Conservation (phyloP, 2,888 invertebrate genomes). For the Drosophila limbata region DNA sequence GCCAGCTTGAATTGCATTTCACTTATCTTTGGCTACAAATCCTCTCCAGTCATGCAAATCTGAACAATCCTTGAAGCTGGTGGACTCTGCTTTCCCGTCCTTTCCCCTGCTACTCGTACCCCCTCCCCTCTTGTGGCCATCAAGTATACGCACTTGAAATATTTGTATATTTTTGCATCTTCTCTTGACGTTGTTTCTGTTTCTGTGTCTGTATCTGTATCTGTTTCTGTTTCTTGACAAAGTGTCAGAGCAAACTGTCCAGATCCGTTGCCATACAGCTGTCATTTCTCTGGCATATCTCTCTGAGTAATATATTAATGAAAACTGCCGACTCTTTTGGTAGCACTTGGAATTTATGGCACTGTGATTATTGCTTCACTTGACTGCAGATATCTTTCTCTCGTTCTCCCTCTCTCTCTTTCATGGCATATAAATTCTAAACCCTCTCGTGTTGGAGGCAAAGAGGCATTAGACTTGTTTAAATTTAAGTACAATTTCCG, state of each 20-base stretch:
- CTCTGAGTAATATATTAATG: slow-evolving; percentile 62
- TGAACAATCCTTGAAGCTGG: slow-evolving; percentile 54
- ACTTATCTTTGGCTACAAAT: slow-evolving; percentile 59
- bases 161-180: slow-evolving; percentile 65
- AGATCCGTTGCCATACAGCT: slow-evolving; percentile 60
- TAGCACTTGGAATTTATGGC: slow-evolving; percentile 69
- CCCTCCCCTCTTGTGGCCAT: slow-evolving; percentile 32
- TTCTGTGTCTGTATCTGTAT: not conserved
- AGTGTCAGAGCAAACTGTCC: slow-evolving; percentile 62
- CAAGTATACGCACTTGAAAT: slow-evolving; percentile 56
- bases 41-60: slow-evolving; percentile 60
- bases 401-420: not conserved
- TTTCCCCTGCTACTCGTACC: not conserved
- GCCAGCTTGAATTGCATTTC: slow-evolving; percentile 58
- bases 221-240: slow-evolving; percentile 70
- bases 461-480: slow-evolving; percentile 20
- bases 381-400: slow-evolving; percentile 65
- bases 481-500: slow-evolving; percentile 64
- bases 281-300: slow-evolving; percentile 69
- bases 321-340: slow-evolving; percentile 62
- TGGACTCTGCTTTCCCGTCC: slow-evolving; percentile 13
- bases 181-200: slow-evolving; percentile 34
- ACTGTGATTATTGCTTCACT: slow-evolving; percentile 76
- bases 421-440: slow-evolving; percentile 47
- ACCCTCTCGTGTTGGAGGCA: slow-evolving; percentile 11